Evolutionary conservation across 2,888 invertebrate genomes (phyloP), one percentile per base, ranked within the genome.

Genomic region (Tenthredo mesomela): DNA sequence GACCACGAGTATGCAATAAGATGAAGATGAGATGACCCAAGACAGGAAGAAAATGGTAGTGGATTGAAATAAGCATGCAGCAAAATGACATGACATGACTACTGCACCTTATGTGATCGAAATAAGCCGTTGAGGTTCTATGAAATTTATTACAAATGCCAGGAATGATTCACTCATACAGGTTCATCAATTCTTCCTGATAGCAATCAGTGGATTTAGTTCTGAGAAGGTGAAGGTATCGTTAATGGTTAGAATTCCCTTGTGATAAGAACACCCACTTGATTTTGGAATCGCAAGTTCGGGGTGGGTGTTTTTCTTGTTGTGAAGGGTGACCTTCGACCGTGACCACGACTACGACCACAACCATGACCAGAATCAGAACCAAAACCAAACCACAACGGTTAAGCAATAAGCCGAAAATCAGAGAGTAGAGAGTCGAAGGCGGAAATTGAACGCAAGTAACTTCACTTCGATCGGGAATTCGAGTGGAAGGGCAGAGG

Each of bases 361-460:
- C 25, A 67, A 82, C 25, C 65, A 25, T 12, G 82, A 82, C 82
- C 82, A 65, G 43, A 29, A 47, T n/a, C 67, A 61, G 29, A 67
- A 65, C 67, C 33, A 37, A n/a, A 65, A 15, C 58, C 6, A 15
- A 61, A n/a, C 80, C 80, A 18, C 80, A 80, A 80, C 21, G 58
- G 61, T 18, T 21, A 80, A 58, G 67, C 67, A 67, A 82, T 82
- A 82, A 82, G 70, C 67, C 67, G 47, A 50, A 67, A 65, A 82
- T 82, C 82, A 82, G 82, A 61, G 84, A 86, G 85, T 75, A 84
- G 80, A 80, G 85, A 84, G 82, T 77, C 84, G 80, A 67, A 86
- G 86, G 78, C 87, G 89, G 89, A 89, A 90, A 89, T 89, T 88
- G 88, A 88, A 89, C 87, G 88, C 87, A 80, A 86, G 87, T 86